Conservation (phyloP, 2,797 vertebrate species). For the Clarias pachynema region DNA sequence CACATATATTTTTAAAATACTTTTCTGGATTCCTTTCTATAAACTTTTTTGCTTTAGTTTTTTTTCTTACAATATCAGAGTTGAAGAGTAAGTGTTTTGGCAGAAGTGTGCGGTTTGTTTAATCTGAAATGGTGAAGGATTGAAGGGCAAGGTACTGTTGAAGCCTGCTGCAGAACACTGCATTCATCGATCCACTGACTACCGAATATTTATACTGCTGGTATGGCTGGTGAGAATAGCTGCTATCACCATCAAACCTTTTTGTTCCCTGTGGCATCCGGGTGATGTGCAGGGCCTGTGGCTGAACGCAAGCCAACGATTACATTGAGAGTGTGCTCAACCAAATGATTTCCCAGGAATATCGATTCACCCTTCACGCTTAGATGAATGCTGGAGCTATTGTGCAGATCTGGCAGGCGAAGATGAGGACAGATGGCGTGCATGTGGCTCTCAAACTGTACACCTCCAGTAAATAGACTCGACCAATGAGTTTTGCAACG, state of each 20-base stretch:
- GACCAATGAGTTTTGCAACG: slow-evolving; percentile 44
- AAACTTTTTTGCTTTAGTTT: background rate
- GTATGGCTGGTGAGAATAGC: background rate
- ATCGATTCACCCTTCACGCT: slow-evolving; percentile 69
- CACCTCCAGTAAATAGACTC: slow-evolving; percentile 64
- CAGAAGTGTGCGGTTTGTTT: background rate
- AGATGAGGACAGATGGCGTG: slow-evolving; percentile 69
- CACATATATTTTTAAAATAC: background rate
- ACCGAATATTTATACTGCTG: slow-evolving; percentile 1
- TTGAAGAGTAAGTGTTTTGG: background rate
- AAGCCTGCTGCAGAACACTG: background rate
- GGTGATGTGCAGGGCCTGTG: slow-evolving; percentile 29
- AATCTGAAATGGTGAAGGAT: background rate
- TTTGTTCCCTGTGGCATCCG: slow-evolving; percentile 34
- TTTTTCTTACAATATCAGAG: background rate
- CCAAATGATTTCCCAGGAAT: slow-evolving; percentile 55
- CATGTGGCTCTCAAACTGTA: slow-evolving; percentile 70
- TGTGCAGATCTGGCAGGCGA: slow-evolving; percentile 62
- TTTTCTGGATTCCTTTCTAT: background rate
- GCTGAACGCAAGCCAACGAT: slow-evolving; percentile 45
- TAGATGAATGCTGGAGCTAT: slow-evolving; percentile 62
- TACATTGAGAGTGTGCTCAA: slow-evolving; percentile 48
- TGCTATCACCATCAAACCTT: slow-evolving; percentile 4
- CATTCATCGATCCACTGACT: background rate
- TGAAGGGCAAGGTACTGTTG: background rate